phyloP scores from a whole-genome alignment of 2,113 vertebrate species.

The Scomber colias region DNA sequence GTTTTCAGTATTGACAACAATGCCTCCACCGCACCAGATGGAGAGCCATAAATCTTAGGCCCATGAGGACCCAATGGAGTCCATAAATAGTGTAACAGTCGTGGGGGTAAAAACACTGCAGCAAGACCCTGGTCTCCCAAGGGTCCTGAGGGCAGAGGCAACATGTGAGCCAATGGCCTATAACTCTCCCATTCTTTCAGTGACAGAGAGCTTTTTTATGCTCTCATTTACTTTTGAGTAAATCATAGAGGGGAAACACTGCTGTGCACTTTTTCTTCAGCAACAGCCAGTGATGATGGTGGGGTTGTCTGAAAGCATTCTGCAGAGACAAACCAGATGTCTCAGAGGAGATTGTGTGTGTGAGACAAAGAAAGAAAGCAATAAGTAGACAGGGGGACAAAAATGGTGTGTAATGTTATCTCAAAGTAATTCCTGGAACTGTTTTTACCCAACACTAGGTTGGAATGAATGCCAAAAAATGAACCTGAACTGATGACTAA shows the following conservation, averaged over 20 bases:
- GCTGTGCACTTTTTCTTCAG: not conserved
- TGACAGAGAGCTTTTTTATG: constrained; percentile 49
- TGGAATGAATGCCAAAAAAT: not conserved
- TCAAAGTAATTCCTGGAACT: not conserved
- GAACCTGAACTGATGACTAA: not conserved
- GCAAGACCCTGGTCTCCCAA: constrained; percentile 28
- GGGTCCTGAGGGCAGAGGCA: constrained; percentile 13
- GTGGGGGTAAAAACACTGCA: constrained; percentile 29
- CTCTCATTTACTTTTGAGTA: constrained; percentile 54
- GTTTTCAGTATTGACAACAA: constrained; percentile 52
- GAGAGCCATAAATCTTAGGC: constrained; percentile 65
- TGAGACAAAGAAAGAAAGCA: constrained; percentile 27
- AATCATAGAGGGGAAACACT: constrained; percentile 57
- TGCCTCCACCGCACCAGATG: constrained; percentile 57
- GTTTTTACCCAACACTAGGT: not conserved
- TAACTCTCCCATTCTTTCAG: constrained; percentile 53
- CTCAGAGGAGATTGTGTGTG: constrained; percentile 8
- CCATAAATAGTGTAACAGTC: constrained; percentile 60
- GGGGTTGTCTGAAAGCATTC: constrained; percentile 28
- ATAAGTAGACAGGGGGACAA: constrained; percentile 1
- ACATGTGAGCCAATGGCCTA: constrained; percentile 20
- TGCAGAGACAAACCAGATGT: constrained; percentile 55
- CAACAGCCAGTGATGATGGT: constrained; percentile 17
- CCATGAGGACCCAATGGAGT: constrained; percentile 40
- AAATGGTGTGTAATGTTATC: not conserved